Percentiles rank a stretch among this genome's conserved stretches.
Evolutionary conservation across 2,113 vertebrate species (phyloP).

Genomic region (Anolis carolinensis): DNA sequence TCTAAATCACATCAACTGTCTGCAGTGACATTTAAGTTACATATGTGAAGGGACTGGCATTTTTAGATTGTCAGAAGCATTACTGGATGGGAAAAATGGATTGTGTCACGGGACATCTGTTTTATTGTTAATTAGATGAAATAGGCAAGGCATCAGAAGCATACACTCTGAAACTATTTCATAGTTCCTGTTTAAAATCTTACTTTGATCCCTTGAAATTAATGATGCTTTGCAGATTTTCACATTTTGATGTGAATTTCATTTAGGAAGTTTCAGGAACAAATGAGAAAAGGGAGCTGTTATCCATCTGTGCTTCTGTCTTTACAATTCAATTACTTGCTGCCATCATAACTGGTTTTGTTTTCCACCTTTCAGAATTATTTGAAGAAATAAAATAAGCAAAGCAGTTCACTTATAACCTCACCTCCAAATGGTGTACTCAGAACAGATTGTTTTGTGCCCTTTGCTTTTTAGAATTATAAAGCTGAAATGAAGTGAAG

Average conservation of each 20-base stretch:
- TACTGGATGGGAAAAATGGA: conserved; percentile 74
- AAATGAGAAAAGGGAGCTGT: conserved; percentile 68
- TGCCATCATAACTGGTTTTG: conserved; percentile 52
- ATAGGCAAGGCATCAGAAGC: conserved; percentile 68
- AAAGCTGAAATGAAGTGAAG: background rate
- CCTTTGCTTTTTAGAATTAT: background rate
- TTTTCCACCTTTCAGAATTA: conserved; percentile 56
- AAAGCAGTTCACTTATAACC: conserved; percentile 35
- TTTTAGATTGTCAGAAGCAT: conserved; percentile 73
- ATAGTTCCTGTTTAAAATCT: conserved; percentile 65
- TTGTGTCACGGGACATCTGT: conserved; percentile 76
- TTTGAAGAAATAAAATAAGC: conserved; percentile 43
- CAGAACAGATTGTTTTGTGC: conserved; percentile 11
- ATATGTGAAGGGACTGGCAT: conserved; percentile 74
- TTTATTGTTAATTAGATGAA: conserved; percentile 81
- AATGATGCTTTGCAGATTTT: conserved; percentile 71
- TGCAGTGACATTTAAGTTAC: conserved; percentile 77
- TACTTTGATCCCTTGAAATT: conserved; percentile 66
- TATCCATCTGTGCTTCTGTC: conserved; percentile 68
- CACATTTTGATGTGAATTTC: conserved; percentile 69
- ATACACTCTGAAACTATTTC: conserved; percentile 68
- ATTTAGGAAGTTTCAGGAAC: conserved; percentile 72
- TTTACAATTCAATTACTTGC: conserved; percentile 68
- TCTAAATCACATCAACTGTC: conserved; percentile 73
- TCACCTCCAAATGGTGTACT: conserved; percentile 10